Evolutionary conservation across 35 echinoderm and acorn worm species (phyloP), one percentile per base, ranked within the genome.

Genomic region (Heliocidaris erythrogramma): DNA sequence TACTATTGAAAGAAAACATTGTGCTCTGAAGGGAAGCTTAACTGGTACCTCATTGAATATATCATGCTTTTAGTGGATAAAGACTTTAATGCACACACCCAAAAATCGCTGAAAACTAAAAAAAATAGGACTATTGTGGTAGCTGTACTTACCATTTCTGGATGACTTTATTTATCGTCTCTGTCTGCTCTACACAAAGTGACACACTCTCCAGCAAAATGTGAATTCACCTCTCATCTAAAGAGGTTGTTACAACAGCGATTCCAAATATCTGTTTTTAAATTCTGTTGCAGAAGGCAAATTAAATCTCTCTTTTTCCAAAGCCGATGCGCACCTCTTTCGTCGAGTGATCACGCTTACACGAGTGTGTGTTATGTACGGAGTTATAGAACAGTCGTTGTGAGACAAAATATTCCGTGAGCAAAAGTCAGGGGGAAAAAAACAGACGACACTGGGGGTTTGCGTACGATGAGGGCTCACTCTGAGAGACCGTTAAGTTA

Each of bases 341-440:
- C 65, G 27, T 78, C 17, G 5, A 78, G 65, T 78, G 65, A 24
- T 78, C 21, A 27, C 65, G 65, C 65, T 78, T 21, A 78, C 65
- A 5, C 65, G 21, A 78, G 65, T 78, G 17, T 78, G 65, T 78
- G 65, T 24, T 78, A 27, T 78, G 65, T 24, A 78, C 21, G 65
- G 65, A 78, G 65, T 24, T 27, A 9, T 18, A 78, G 18, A 78
- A 78, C 65, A 18, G 65, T 21, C 65, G 65, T n/a, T n/a, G 65
- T 78, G 65, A 78, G 65, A 78, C 65, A 78, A 78, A 78, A 78
- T 78, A 78, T 78, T 78, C 65, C 27, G 65, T n/a, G 65, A 78
- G 65, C 65, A 27, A 78, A 78, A 78, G 65, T 78, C 65, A 78
- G 65, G 35, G 35, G 65, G 35, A 3, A 78, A 78, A 71, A 78